Base-by-base conservation (phyloP, 2,113 vertebrate genomes). In the Chaetorhynchus papuensis region DNA sequence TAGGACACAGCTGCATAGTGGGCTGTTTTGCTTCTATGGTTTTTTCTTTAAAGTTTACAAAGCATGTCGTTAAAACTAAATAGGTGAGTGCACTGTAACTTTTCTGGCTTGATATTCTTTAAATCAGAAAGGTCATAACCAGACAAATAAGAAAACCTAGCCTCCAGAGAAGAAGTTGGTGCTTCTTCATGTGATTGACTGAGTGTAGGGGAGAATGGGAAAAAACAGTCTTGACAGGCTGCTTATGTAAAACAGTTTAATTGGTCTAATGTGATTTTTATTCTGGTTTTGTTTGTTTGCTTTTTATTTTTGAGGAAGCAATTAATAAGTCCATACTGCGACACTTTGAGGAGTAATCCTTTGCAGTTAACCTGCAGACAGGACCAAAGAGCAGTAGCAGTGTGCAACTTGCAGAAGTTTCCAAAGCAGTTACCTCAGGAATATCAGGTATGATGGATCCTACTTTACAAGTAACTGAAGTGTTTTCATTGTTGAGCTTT, bases 351-450 rank as follows among this genome's bases (percentile, higher is more conserved):
- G 56, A 98, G 98, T 37, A 98, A 98, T 59, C 99, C 99, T n/a
- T 97, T 99, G 92, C 99, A 99, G 96, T 97, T 99, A 81, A 99
- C 98, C 72, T 99, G 99, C 97, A 98, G 99, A n/a, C 99, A 99
- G 96, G 99, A 99, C 98, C 99, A 99, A 98, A 99, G 98, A 94
- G 99, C 99, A 41, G 99, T 99, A 79, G 99, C 99, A 7, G 99
- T 99, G 74, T 99, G 99, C 95, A 99, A 99, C 96, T 97, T 99
- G 70, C 99, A 99, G 97, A 99, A 98, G 83, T 99, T 99, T 95
- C 95, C 98, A 13, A 98, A 98, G 77, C 97, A 97, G 30, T 98
- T 99, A 72, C 99, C 99, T n/a, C 97, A 78, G 78, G 98, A 99
- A 87, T 99, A 99, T 96, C 99, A 99, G 99, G 99, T 99, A 98